A percentile compares a stretch with the other conserved stretches of the same genome.
Evolutionary conservation across 1,140 invertebrate genomes (phyloP).

Genomic region (Drosophila sechellia): DNA sequence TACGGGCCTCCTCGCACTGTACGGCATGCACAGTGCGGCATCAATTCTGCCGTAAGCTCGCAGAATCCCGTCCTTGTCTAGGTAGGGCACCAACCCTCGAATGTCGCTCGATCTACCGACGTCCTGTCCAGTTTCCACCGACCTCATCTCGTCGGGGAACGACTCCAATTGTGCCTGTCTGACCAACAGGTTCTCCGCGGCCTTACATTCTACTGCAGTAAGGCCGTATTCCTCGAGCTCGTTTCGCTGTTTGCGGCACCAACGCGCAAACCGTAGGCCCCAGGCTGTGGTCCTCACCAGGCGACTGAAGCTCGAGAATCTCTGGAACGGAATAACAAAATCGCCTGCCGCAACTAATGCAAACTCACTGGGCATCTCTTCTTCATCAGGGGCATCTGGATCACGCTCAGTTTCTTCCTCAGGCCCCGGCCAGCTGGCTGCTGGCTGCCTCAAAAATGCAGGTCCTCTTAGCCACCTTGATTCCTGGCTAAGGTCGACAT

Average conservation of each 20-base stretch:
- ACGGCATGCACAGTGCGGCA: conserved; percentile 8
- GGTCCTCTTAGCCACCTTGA: neutral
- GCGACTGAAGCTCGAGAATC: neutral
- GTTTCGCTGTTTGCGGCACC: neutral
- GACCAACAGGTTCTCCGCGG: conserved; percentile 7
- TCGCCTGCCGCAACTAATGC: conserved; percentile 1
- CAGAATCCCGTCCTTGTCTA: conserved; percentile 1
- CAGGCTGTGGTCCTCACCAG: neutral
- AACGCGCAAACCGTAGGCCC: conserved; percentile 5
- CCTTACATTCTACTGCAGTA: neutral
- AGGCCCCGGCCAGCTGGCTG: neutral
- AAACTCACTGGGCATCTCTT: conserved; percentile 13
- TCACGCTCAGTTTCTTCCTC: neutral
- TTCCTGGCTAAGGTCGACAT: neutral
- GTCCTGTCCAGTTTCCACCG: neutral
- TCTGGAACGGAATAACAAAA: neutral
- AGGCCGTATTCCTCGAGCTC: neutral
- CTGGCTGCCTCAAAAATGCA: neutral
- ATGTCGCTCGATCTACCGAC: neutral
- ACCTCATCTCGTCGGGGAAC: conserved; percentile 7
- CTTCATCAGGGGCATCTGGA: neutral
- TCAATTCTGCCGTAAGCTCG: conserved; percentile 12
- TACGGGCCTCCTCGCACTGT: conserved; percentile 12
- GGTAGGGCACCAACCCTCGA: conserved; percentile 3
- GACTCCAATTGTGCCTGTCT: conserved; percentile 2